Base-by-base conservation (phyloP, 2,888 invertebrate genomes). In the Ditula angustiorana region DNA sequence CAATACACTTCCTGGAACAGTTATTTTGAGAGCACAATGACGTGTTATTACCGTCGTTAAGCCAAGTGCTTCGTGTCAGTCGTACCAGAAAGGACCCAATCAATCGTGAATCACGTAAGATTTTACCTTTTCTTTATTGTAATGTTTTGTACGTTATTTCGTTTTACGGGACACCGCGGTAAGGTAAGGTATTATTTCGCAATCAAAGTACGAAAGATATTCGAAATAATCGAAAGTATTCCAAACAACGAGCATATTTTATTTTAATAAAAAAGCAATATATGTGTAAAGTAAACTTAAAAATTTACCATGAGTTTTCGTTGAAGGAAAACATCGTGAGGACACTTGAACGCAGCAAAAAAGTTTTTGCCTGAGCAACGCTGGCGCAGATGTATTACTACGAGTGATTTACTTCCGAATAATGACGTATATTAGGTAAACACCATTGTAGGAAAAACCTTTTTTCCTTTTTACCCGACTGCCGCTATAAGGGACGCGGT, bases 1-100 rank as follows among this genome's bases (percentile, higher is more conserved):
- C 23, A 46, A 46, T 23, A 23, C 23, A 11, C 46, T 46, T 46
- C 46, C 46, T 46, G 46, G 23, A 46, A n/a, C 23, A 46, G 46
- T 23, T 46, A 41, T 41, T 46, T 46, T 46, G 46, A 23, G 46
- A 46, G 23, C 46, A 46, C 46, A 46, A 46, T 46, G 23, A 46
- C 41, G 41, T 41, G 41, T 41, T 46, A 46, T 21, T 46, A n/a
- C 46, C 46, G 46, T 23, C 46, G 46, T 46, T 23, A 46, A 23
- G 23, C 23, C 5, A 46, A 46, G 23, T 46, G 46, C 46, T 46
- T 46, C 23, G 46, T 23, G 46, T 46, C 46, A 21, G 46, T 23
- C 46, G 23, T 46, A 46, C 5, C 11, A 23, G 46, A 23, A 46
- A 46, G 46, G 23, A 46, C 23, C n/a, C 46, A 46, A 46, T 46